Evolutionary conservation across 2,888 invertebrate species (phyloP).

Genomic region (Ferrisia virgata): DNA sequence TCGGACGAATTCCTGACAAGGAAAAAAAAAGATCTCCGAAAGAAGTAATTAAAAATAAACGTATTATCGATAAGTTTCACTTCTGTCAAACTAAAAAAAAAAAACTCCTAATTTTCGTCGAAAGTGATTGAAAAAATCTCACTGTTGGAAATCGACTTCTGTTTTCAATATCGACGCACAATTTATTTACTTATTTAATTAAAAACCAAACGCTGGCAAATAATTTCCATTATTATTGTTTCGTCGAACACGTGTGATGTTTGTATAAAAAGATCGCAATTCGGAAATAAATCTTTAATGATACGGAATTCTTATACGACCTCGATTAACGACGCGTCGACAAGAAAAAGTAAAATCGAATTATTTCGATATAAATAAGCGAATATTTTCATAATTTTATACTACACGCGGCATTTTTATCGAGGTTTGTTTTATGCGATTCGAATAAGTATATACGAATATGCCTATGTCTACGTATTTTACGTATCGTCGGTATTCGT

Average conservation of each 20-base stretch:
- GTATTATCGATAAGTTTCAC: background rate
- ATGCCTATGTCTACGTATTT: too few species aligned
- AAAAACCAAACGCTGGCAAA: background rate
- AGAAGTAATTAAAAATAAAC: background rate
- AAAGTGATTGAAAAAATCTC: background rate
- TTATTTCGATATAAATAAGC: background rate
- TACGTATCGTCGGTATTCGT: too few species aligned
- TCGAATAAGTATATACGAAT: background rate
- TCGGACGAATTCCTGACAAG: background rate
- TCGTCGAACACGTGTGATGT: too few species aligned
- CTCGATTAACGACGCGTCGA: background rate
- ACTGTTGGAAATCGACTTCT: background rate
- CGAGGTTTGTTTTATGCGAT: background rate
- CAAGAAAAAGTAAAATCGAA: background rate
- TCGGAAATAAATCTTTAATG: background rate
- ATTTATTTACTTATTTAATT: background rate
- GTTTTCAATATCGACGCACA: background rate
- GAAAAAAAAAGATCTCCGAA: background rate
- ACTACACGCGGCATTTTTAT: slow-evolving; percentile 18
- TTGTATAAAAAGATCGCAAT: background rate
- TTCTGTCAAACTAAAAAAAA: too few species aligned
- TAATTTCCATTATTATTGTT: background rate
- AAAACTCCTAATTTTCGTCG: background rate
- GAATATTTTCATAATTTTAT: background rate
- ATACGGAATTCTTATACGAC: background rate